Evolutionary conservation across 2,888 invertebrate genomes (phyloP), one percentile per base, ranked within the genome.

Genomic region (Acanthosepion esculentum): DNA sequence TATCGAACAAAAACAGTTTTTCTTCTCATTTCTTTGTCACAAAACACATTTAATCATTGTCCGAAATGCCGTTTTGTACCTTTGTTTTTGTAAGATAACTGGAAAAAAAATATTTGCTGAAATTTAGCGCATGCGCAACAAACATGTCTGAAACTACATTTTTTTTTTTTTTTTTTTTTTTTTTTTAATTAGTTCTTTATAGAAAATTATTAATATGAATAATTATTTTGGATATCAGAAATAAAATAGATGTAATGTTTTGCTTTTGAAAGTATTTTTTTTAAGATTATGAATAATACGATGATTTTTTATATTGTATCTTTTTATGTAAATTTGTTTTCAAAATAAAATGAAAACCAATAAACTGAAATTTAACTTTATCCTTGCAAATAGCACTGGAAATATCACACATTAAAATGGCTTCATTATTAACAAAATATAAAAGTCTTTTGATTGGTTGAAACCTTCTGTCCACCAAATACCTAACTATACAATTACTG

Each of bases 171-270:
- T 26, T 64, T 26, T 64, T 64, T 64, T n/a, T 78, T 29, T 20
- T 78, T n/a, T 78, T 78, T 78, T 8, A 6, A 15, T 78, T 78
- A n/a, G n/a, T 78, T 33, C 20, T 78, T n/a, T 15, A n/a, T n/a
- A 78, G 20, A 78, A 78, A 15, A 78, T 6, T n/a, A n/a, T 18
- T 78, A n/a, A 78, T 33, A 12, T 78, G 33, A n/a, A n/a, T 15
- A 78, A n/a, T 78, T 78, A 78, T 78, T 78, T 78, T n/a, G 78
- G 78, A 78, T n/a, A 78, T 78, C 78, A 78, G 78, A n/a, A 33
- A 78, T 78, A n/a, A 78, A 78, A 78, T 78, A n/a, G 18, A 78
- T 78, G 3, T 64, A 64, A 64, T 78, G n/a, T 78, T 78, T n/a
- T 78, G 78, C 15, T 78, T 78, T 78, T 64, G 64, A 64, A 50